phyloP scores from a whole-genome alignment of 2,888 invertebrate species.

The Acanthosepion lycidas region DNA sequence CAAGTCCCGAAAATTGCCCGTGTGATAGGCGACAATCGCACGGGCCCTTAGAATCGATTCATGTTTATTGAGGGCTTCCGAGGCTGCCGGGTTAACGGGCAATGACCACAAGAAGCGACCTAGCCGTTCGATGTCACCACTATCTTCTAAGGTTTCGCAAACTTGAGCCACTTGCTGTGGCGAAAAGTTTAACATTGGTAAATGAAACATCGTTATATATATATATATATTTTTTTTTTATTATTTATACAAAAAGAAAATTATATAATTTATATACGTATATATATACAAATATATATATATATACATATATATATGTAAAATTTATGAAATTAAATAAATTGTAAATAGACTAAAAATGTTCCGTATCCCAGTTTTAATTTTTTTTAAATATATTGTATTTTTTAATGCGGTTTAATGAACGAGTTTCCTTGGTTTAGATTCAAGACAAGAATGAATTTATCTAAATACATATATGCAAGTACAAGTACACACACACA shows the following conservation, averaged over 20 bases:
- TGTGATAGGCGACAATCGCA: conserved; percentile 91
- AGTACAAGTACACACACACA: background rate
- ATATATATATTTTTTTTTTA: background rate
- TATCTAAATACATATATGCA: background rate
- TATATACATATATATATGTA: too few relatives aligned
- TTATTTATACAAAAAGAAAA: conserved; percentile 7
- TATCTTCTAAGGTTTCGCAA: conserved; percentile 75
- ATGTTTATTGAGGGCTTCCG: conserved; percentile 85
- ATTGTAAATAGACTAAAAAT: background rate
- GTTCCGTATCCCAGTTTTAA: background rate
- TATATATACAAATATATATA: too few relatives aligned
- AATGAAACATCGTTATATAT: conserved; percentile 62
- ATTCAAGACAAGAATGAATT: background rate
- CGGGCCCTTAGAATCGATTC: conserved; percentile 90
- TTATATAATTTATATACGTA: background rate
- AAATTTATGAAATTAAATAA: background rate
- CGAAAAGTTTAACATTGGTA: conserved; percentile 72
- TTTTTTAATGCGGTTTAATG: background rate
- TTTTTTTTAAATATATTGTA: background rate
- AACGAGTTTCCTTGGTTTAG: background rate
- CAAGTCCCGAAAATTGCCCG: conserved; percentile 89
- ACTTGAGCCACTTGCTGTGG: conserved; percentile 74
- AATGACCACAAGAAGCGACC: conserved; percentile 91
- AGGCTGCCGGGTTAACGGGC: conserved; percentile 88
- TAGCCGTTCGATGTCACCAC: conserved; percentile 79